These are phyloP conservation scores for Macrosoma leucophasiata DNA, from an alignment of 2,888 invertebrate genomes.

Conservation along the genomic window DNA sequence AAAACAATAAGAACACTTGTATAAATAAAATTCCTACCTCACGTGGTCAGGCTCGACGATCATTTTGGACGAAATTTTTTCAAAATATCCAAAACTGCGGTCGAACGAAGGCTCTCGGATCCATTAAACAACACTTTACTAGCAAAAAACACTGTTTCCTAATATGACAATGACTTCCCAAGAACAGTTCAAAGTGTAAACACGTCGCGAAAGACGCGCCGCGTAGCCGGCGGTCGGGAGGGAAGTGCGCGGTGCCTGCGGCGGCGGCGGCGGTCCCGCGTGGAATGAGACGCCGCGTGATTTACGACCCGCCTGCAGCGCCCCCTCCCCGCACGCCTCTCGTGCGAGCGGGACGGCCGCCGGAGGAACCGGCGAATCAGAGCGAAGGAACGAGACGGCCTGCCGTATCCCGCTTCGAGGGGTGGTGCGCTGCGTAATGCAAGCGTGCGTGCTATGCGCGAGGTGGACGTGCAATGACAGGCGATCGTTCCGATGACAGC, in stretches of 20 bases:
- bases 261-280: constrained; percentile 73
- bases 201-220: constrained; percentile 72
- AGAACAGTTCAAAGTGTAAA: constrained; percentile 59
- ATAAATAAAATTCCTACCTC: constrained; percentile 61
- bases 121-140: constrained; percentile 62
- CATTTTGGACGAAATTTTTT: constrained; percentile 69
- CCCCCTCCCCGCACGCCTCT: constrained; percentile 67
- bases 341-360: constrained; percentile 48
- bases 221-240: constrained; percentile 62
- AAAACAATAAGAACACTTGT: constrained; percentile 52
- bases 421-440: constrained; percentile 74
- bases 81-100: constrained; percentile 52
- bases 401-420: constrained; percentile 55
- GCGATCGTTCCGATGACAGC: constrained; percentile 70
- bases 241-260: constrained; percentile 72
- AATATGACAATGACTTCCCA: constrained; percentile 56
- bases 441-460: constrained; percentile 75
- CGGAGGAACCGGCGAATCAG: constrained; percentile 22
- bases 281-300: constrained; percentile 75
- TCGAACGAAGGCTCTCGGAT: constrained; percentile 48
- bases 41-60: constrained; percentile 73
- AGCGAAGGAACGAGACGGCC: constrained; percentile 49
- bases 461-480: constrained; percentile 73
- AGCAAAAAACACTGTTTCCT: constrained; percentile 45
- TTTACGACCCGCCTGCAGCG: constrained; percentile 76